Evolutionary conservation across 2,113 vertebrate species (phyloP), one percentile per base, ranked within the genome.

Genomic region (Saguinus imperator): DNA sequence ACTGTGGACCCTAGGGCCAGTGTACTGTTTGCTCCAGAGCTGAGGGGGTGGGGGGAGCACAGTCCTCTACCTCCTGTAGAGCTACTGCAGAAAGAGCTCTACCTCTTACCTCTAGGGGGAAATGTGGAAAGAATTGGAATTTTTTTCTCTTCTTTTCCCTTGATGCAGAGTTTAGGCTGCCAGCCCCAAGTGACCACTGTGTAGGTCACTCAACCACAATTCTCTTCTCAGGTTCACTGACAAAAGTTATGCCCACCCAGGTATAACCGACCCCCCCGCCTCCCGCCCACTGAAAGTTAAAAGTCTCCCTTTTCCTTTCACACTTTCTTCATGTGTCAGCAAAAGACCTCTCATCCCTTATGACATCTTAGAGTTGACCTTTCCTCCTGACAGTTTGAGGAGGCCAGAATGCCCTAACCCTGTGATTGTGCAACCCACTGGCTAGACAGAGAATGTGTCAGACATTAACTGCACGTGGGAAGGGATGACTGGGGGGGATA

Each of bases 291-390:
- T 21, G 45, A 27, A 32, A 75, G n/a, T 93, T 84, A 79, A 79
- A 70, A 37, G 76, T 50, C 23, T 57, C 83, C 37, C 4, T 86
- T 91, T 57, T 91, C 13, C 40, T 79, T 70, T 76, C 43, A 95
- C 48, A 18, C 50, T 37, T 87, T 55, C 10, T 76, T 45, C 45
- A 32, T 55, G 13, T 85, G 29, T 86, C 58, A 84, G 40, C 61
- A 90, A 27, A 58, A 72, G 48, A 27, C 35, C 13, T 23, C 32
- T 87, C 77, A 35, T 85, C 32, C 61, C 45, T 48, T 10, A 48
- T 61, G 55, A 35, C 55, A 29, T 40, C 48, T 87, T 92, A n/a
- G 57, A 80, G 27, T 37, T 92, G 96, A 94, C 81, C 66, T 94
- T 88, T 93, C 52, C 55, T 81, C 87, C 40, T 68, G 32, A 64